These are phyloP conservation scores for Sapayoa aenigma DNA, from an alignment of 2,113 vertebrate species.

Conservation along the genomic window DNA sequence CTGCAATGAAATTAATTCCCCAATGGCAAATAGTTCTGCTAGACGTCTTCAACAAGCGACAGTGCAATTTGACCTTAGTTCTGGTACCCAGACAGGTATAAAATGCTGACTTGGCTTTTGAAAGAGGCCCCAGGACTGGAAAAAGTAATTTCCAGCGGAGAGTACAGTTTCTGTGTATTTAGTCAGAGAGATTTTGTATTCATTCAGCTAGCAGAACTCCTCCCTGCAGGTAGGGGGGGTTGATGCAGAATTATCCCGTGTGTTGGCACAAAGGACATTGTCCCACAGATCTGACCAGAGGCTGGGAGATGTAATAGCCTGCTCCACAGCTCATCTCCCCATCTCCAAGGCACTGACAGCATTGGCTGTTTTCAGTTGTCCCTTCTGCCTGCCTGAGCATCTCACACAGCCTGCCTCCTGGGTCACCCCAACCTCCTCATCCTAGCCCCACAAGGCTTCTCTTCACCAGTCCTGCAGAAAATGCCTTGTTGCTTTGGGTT, in stretches of 20 bases:
- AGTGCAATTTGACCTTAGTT: background rate
- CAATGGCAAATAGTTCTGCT: background rate
- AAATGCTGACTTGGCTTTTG: conserved; percentile 40
- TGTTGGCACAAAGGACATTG: rapidly evolving
- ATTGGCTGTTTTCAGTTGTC: background rate
- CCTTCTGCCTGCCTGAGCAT: background rate
- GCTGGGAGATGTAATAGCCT: background rate
- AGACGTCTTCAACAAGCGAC: background rate
- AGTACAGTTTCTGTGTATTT: background rate
- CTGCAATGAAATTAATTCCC: background rate
- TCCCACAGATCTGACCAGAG: background rate
- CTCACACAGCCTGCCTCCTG: background rate
- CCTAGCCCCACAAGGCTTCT: conserved; percentile 3
- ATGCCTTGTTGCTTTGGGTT: conserved; percentile 32
- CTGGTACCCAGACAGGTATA: background rate
- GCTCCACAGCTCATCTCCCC: background rate
- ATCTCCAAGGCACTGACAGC: background rate
- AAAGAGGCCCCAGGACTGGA: background rate
- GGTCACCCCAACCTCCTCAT: background rate
- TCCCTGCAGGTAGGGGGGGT: background rate
- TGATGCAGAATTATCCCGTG: rapidly evolving
- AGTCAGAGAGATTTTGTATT: background rate
- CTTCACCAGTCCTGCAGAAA: conserved; percentile 32
- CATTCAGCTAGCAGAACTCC: background rate
- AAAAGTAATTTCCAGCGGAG: conserved; percentile 25